phyloP scores from a whole-genome alignment of 2,113 vertebrate genomes.

The Castor canadensis region DNA sequence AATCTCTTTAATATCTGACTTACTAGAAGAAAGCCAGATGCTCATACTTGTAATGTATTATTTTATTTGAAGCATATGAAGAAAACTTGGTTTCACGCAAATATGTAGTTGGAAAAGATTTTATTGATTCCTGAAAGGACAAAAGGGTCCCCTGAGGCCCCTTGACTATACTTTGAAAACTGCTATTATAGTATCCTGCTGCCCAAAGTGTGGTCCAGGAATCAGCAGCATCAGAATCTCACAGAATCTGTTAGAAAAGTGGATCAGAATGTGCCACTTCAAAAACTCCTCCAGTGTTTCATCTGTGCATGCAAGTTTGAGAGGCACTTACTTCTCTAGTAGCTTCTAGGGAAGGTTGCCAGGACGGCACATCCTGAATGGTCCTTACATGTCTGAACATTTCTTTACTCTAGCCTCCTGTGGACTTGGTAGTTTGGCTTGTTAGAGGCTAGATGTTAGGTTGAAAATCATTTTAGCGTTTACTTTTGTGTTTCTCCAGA shows the following conservation, averaged over 20 bases:
- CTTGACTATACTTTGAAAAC: neutral
- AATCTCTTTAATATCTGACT: neutral
- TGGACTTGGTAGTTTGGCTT: neutral
- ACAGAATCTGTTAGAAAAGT: neutral
- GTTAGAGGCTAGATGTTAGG: neutral
- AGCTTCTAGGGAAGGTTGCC: neutral
- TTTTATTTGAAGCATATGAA: neutral
- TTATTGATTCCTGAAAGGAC: neutral
- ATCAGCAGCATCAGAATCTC: neutral
- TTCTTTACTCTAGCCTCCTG: neutral
- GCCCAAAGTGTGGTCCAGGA: neutral
- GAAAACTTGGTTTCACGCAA: neutral
- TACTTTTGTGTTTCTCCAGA: neutral
- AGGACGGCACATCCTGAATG: neutral
- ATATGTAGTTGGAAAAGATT: neutral
- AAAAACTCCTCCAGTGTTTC: neutral
- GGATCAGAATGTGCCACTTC: neutral
- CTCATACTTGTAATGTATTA: neutral
- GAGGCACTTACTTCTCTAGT: neutral
- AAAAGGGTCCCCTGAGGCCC: neutral
- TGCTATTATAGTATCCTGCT: neutral
- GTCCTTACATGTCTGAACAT: neutral
- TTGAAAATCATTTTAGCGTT: slow-evolving; percentile 11
- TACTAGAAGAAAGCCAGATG: neutral
- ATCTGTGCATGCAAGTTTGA: neutral